These are phyloP conservation scores for Syngnathoides biaculeatus DNA, from an alignment of 2,113 vertebrate species.

Conservation along the genomic window DNA sequence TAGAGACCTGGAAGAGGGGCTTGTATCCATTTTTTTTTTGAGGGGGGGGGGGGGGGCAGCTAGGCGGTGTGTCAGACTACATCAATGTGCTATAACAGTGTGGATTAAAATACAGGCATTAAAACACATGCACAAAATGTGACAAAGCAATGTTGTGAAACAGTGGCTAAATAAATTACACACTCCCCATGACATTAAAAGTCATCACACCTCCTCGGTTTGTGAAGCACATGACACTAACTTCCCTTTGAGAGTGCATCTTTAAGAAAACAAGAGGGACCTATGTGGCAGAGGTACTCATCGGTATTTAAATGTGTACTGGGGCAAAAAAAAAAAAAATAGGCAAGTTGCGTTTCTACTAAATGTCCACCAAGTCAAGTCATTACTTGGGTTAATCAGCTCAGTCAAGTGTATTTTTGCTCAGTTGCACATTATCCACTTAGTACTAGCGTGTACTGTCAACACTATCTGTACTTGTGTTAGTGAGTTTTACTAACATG, in stretches of 20 bases:
- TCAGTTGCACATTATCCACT: too few species aligned
- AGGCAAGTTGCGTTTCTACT: too few species aligned
- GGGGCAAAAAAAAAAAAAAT: too few species aligned
- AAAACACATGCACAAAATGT: slow-evolving; percentile 3
- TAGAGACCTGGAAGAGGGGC: too few species aligned
- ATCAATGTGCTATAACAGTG: neutral
- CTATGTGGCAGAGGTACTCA: neutral
- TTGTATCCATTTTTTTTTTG: neutral
- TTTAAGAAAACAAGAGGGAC: neutral
- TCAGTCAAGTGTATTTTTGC: too few species aligned
- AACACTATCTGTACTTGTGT: too few species aligned
- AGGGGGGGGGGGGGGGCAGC: too few species aligned
- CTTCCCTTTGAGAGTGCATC: neutral
- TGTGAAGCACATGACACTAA: slow-evolving; percentile 3
- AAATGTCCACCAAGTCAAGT: too few species aligned
- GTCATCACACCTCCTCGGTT: neutral
- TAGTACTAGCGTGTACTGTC: too few species aligned
- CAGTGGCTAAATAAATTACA: slow-evolving; percentile 1
- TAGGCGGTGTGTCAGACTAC: neutral
- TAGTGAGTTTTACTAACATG: too few species aligned
- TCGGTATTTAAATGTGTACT: too few species aligned
- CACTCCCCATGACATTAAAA: slow-evolving; percentile 5
- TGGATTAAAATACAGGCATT: slow-evolving; percentile 16
- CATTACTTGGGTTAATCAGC: too few species aligned
- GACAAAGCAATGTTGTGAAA: slow-evolving; percentile 14